phyloP scores from a whole-genome alignment of 2,888 invertebrate species.

The Neuroscelio doddi region DNA sequence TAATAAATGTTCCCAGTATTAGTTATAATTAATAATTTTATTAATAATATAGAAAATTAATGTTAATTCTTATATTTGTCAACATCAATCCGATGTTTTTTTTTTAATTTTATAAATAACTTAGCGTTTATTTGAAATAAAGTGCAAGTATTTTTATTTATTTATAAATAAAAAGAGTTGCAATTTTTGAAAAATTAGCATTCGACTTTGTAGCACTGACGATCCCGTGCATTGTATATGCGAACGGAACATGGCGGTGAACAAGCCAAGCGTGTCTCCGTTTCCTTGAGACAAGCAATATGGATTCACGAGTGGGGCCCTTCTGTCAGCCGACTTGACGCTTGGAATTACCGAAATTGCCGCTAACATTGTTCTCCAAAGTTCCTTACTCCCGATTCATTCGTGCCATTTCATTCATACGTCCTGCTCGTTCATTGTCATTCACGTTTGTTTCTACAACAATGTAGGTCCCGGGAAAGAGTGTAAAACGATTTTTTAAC shows the following conservation, averaged over 20 bases:
- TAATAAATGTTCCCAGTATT: no score
- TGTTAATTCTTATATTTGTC: neutral
- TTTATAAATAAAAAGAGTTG: no score
- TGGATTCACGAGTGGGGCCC: conserved; percentile 21
- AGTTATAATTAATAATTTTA: no score
- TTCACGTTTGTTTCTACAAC: conserved; percentile 14
- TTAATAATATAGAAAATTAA: neutral
- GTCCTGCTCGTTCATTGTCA: conserved; percentile 12
- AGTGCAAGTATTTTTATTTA: no score
- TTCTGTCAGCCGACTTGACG: conserved; percentile 16
- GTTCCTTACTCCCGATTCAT: neutral
- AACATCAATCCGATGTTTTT: no score
- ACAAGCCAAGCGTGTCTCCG: conserved; percentile 68
- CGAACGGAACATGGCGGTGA: conserved; percentile 45
- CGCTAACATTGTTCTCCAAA: conserved; percentile 19
- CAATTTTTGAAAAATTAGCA: no score
- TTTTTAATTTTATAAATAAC: no score
- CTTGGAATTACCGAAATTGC: conserved; percentile 30
- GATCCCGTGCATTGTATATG: conserved; percentile 23
- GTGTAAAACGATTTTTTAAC: no score
- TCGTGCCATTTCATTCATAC: conserved; percentile 24
- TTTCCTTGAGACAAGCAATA: conserved; percentile 59
- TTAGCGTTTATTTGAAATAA: no score
- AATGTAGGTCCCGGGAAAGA: no score
- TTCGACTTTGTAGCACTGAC: no score